Percentiles rank a stretch among this genome's conserved stretches.
Evolutionary conservation across 2,888 invertebrate species (phyloP).

Genomic region (Nymphalis urticae): DNA sequence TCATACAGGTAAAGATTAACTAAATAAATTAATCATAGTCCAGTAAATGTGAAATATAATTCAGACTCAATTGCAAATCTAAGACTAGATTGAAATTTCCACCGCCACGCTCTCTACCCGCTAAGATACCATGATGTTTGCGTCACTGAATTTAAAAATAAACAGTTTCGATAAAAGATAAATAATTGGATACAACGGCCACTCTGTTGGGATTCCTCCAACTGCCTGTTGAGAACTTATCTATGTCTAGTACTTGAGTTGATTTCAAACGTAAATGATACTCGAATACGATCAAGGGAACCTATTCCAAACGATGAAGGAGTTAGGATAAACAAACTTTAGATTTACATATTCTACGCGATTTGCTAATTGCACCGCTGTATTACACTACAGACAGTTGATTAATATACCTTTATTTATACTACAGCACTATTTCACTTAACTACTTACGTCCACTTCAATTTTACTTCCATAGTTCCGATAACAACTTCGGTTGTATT

Average conservation of each 20-base stretch:
- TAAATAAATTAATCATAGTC: not conserved
- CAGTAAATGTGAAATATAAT: conserved; percentile 14
- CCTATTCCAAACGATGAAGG: not conserved
- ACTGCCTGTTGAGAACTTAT: conserved; percentile 1
- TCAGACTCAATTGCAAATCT: conserved; percentile 17
- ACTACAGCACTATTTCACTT: too few species aligned
- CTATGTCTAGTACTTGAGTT: conserved; percentile 4
- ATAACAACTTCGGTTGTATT: too few species aligned
- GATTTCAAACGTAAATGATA: conserved; percentile 2
- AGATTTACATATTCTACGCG: too few species aligned
- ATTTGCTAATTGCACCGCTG: too few species aligned
- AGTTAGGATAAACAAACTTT: too few species aligned
- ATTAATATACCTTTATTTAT: too few species aligned
- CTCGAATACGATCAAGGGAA: not conserved
- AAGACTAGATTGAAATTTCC: conserved; percentile 24
- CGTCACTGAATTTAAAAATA: conserved; percentile 17
- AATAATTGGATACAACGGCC: not conserved
- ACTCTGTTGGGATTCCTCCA: conserved; percentile 8
- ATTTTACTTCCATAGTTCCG: too few species aligned
- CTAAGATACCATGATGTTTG: conserved; percentile 27
- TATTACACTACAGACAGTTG: too few species aligned
- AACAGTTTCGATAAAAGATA: conserved; percentile 6
- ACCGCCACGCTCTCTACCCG: conserved; percentile 37
- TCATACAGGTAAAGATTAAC: too few species aligned
- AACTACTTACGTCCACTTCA: too few species aligned